Base-by-base conservation (phyloP, 2,113 vertebrate genomes). In the Bubo scandiacus region DNA sequence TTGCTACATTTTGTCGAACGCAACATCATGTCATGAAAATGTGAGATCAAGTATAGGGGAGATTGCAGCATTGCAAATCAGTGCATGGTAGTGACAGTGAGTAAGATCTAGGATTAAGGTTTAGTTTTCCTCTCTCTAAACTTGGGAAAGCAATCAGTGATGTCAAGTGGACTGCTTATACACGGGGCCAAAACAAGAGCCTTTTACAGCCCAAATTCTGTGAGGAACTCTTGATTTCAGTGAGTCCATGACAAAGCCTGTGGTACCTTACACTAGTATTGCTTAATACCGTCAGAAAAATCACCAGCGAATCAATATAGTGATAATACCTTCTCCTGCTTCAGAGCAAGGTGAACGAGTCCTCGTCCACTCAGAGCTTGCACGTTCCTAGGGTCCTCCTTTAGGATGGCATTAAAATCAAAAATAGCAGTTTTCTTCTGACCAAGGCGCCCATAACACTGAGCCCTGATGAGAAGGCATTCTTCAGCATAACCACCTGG, bases 381-480 rank as follows among this genome's bases (percentile, higher is more conserved):
- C 32, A 98, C 97, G 2, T 99, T 98, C 52, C 95, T 83, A 0
- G 98, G 98, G 25, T 98, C 94, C 20, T 98, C 98, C 94, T 98
- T 99, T 15, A 99, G 97, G 82, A 99, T 94, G 10, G 98, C 94
- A 67, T 98, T 99, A 92, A 99, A 99, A 89, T 99, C 99, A 94
- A 99, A 99, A 96, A 99, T 98, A 6, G 99, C 99, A 0, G 99
- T 99, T 98, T 99, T 99, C 96, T 98, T 98, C 97, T 99, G 99
- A 43, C 99, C 99, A 36, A 99, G 98, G 81, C 96, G 82, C 47
- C 97, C 98, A 0, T 99, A 99, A 70, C 99, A 99, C 43, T 92
- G 98, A 5, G 98, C 99, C 74, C 99, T 98, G 94, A 98, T 93
- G 72, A 99, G 97, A 83, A 99, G 97, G 11, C 98, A 98, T n/a